phyloP scores from a whole-genome alignment of 2,888 invertebrate genomes.

The Argyra leucocephala region DNA sequence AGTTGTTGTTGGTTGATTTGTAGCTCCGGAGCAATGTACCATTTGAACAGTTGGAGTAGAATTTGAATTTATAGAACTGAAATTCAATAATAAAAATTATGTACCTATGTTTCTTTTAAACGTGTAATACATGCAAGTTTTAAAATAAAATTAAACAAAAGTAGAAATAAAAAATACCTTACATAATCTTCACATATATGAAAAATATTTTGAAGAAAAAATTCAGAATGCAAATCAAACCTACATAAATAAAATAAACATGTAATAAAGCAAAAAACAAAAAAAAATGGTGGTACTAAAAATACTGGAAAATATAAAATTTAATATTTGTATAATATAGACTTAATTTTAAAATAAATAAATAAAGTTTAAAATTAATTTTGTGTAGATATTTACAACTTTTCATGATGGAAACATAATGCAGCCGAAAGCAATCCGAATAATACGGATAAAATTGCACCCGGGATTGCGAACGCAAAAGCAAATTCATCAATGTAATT shows the following conservation, averaged over 20 bases:
- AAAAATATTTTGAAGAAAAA: constrained; percentile 60
- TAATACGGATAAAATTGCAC: constrained; percentile 56
- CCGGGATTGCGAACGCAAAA: constrained; percentile 60
- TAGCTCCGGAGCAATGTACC: constrained; percentile 50
- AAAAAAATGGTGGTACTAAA: too few relatives aligned
- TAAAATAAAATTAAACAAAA: constrained; percentile 24
- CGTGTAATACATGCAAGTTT: not conserved
- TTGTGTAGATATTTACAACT: constrained; percentile 57
- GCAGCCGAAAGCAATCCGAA: constrained; percentile 59
- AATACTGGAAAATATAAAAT: too few relatives aligned
- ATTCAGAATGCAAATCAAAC: constrained; percentile 54
- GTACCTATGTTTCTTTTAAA: too few relatives aligned
- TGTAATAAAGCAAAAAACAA: too few relatives aligned
- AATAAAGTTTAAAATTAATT: constrained; percentile 22
- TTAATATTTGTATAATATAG: constrained; percentile 12
- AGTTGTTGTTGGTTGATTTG: constrained; percentile 50
- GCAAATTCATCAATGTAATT: constrained; percentile 61
- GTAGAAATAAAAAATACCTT: constrained; percentile 17
- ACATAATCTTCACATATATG: constrained; percentile 57
- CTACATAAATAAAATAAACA: constrained; percentile 40
- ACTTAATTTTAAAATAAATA: constrained; percentile 24
- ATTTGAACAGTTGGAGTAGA: constrained; percentile 49
- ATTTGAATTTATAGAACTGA: constrained; percentile 25
- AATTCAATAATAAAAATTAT: too few relatives aligned
- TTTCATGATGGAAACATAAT: constrained; percentile 66